Evolutionary conservation across 2,888 invertebrate genomes (phyloP).

Genomic region (Drosophila atroscutellata): DNA sequence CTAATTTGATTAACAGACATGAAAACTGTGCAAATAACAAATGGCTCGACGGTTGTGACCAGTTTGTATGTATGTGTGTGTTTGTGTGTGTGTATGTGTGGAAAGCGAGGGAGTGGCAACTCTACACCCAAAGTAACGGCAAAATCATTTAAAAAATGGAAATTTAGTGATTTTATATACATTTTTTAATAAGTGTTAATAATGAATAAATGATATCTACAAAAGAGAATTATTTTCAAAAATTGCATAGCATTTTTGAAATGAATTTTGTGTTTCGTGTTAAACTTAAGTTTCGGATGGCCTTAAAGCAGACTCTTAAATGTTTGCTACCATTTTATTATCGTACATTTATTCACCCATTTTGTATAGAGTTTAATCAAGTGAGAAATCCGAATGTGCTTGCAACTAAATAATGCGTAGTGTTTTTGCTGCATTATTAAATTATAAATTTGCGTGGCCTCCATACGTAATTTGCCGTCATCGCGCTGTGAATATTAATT

Average conservation of each 20-base stretch:
- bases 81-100: background rate
- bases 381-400: slow-evolving; percentile 19
- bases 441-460: slow-evolving; percentile 21
- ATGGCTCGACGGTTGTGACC: slow-evolving; percentile 1
- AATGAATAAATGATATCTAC: background rate
- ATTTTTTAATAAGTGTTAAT: background rate
- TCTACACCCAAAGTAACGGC: background rate
- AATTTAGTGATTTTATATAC: no score
- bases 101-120: background rate
- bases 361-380: slow-evolving; percentile 51
- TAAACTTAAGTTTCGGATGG: no score
- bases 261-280: no score
- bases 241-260: background rate
- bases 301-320: background rate
- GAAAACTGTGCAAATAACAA: slow-evolving; percentile 15
- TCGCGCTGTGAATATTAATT: slow-evolving; percentile 11
- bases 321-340: background rate
- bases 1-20: slow-evolving; percentile 14
- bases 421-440: slow-evolving; percentile 41
- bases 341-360: slow-evolving; percentile 29
- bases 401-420: slow-evolving; percentile 39
- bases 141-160: background rate
- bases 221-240: background rate
- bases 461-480: slow-evolving; percentile 36
- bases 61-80: background rate